phyloP scores from a whole-genome alignment of 2,888 invertebrate species.

The Uropetala carovei region DNA sequence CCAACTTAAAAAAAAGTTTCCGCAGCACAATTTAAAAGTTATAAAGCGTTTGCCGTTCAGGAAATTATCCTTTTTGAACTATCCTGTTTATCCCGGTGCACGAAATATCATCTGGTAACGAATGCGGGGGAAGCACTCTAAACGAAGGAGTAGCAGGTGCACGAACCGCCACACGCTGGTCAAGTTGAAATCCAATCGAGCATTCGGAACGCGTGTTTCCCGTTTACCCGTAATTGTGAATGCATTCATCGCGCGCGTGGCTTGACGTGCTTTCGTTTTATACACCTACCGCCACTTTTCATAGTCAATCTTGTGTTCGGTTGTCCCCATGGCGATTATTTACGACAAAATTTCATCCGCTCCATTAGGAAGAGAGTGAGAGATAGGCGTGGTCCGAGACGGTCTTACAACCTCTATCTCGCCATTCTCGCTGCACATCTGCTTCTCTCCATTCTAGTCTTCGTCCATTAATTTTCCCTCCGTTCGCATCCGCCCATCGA shows the following conservation, averaged over 20 bases:
- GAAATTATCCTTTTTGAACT: no score
- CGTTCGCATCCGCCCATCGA: conserved; percentile 41
- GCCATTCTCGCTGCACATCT: conserved; percentile 45
- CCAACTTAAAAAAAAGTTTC: no score
- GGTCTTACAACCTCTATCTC: not conserved
- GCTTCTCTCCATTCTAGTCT: not conserved
- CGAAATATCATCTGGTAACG: not conserved
- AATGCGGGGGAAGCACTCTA: not conserved
- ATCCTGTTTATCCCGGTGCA: no score
- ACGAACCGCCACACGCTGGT: not conserved
- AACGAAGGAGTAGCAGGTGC: not conserved
- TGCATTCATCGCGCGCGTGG: not conserved
- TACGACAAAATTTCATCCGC: conserved; percentile 18
- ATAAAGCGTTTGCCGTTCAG: no score
- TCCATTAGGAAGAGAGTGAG: conserved; percentile 31
- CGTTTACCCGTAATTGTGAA: not conserved
- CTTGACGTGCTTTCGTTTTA: not conserved
- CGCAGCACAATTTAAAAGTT: no score
- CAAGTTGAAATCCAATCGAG: not conserved
- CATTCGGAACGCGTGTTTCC: not conserved
- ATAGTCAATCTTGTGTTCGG: conserved; percentile 23
- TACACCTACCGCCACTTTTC: conserved; percentile 8
- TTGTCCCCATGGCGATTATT: conserved; percentile 35
- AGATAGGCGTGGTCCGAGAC: conserved; percentile 36
- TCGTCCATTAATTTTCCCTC: conserved; percentile 54